Percentiles rank a stretch among this genome's conserved stretches.
Conservation (phyloP, 2,113 vertebrate species). For the Tautogolabrus adspersus region DNA sequence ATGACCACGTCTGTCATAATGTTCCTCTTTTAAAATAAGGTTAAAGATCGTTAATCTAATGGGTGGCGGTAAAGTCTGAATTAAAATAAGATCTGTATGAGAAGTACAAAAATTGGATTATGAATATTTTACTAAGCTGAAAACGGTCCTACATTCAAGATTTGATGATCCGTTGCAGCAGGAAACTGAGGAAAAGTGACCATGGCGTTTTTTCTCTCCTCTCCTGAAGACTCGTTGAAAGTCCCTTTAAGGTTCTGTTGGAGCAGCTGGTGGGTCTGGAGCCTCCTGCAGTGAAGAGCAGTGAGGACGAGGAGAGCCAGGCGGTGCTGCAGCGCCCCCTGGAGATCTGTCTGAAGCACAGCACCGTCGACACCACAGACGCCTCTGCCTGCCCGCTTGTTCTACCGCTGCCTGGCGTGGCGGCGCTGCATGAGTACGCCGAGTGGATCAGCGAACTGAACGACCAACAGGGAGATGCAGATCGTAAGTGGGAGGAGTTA, state of each 20-base stretch:
- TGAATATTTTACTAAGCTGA: no score
- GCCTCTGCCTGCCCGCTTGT: slow-evolving; percentile 86
- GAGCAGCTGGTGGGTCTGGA: slow-evolving; percentile 87
- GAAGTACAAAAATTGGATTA: no score
- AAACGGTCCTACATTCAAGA: no score
- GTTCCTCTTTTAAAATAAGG: no score
- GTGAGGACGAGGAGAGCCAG: slow-evolving; percentile 67
- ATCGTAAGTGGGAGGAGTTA: slow-evolving; percentile 78
- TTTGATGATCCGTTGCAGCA: no score
- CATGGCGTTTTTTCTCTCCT: no score
- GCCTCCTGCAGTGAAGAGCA: slow-evolving; percentile 30
- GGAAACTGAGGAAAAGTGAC: no score
- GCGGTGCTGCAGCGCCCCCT: slow-evolving; percentile 86
- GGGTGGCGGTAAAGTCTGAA: no score
- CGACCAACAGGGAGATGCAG: slow-evolving; percentile 53
- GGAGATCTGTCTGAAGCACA: slow-evolving; percentile 92
- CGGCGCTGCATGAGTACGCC: slow-evolving; percentile 91
- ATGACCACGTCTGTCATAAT: no score
- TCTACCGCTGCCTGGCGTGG: slow-evolving; percentile 84
- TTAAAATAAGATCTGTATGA: no score
- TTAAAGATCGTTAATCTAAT: no score
- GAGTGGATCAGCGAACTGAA: slow-evolving; percentile 85
- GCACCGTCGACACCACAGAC: slow-evolving; percentile 83
- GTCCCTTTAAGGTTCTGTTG: slow-evolving; percentile 90
- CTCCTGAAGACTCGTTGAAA: slow-evolving; percentile 85